Percentiles rank a stretch among this genome's conserved stretches.
Conservation (phyloP, 2,888 invertebrate genomes). For the Plebejus anna region DNA sequence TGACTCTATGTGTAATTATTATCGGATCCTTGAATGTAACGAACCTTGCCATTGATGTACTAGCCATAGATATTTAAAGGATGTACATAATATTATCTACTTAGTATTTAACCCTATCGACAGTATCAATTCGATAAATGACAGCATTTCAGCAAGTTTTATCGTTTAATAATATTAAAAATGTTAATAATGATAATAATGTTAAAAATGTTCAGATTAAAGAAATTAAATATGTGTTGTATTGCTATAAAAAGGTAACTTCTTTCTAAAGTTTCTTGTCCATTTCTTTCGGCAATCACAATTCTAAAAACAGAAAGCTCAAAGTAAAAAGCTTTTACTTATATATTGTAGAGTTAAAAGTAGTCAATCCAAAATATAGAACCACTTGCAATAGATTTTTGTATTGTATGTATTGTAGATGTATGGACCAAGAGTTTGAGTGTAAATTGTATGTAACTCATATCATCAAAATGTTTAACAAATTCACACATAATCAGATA, state of each 20-base stretch:
- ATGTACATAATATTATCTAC: neutral
- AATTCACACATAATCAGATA: conserved; percentile 5
- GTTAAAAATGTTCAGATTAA: too few species aligned
- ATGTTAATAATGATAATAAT: too few species aligned
- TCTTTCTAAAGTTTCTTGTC: too few species aligned
- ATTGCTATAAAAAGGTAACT: neutral
- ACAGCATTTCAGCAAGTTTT: neutral
- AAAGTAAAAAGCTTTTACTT: neutral
- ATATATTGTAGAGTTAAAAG: neutral
- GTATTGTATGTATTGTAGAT: conserved; percentile 12
- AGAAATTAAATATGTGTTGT: neutral
- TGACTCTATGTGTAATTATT: neutral
- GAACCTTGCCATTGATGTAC: neutral
- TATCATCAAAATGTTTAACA: conserved; percentile 13
- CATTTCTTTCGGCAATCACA: neutral
- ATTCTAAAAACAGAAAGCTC: neutral
- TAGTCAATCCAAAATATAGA: neutral
- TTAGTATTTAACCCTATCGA: too few species aligned
- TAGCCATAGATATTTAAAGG: neutral
- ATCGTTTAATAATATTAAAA: too few species aligned
- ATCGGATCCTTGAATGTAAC: neutral
- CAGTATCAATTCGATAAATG: neutral
- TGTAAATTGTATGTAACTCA: conserved; percentile 15
- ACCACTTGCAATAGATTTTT: neutral
- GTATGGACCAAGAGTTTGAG: conserved; percentile 15